A percentile compares a stretch with the other conserved stretches of the same genome.
These are phyloP conservation scores for Galerucella nymphaeae DNA, from an alignment of 2,888 invertebrate species.

Conservation along the genomic window DNA sequence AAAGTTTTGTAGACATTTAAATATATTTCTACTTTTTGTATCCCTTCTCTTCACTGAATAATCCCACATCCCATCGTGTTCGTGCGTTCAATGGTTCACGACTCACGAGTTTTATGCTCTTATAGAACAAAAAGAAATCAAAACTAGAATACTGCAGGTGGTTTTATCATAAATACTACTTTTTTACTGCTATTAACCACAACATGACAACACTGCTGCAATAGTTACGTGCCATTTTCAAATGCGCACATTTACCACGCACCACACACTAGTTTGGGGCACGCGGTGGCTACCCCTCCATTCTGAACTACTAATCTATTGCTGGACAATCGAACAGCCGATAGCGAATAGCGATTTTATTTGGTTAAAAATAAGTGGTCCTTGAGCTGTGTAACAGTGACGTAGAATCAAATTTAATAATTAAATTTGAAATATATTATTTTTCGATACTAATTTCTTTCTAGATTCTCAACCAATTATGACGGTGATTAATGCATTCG, in stretches of 20 bases:
- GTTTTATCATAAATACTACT: constrained; percentile 28
- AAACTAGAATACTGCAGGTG: constrained; percentile 37
- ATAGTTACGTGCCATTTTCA: constrained; percentile 40
- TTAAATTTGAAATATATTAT: background rate
- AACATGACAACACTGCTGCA: constrained; percentile 46
- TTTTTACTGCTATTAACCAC: background rate
- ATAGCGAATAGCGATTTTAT: background rate
- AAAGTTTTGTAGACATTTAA: no score
- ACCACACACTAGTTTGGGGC: constrained; percentile 58
- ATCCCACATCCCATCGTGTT: constrained; percentile 11
- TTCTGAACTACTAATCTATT: constrained; percentile 30
- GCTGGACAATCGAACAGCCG: background rate
- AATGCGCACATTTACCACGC: constrained; percentile 54
- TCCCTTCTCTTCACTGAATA: constrained; percentile 16
- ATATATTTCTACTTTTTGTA: background rate
- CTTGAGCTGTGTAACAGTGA: background rate
- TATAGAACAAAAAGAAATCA: constrained; percentile 27
- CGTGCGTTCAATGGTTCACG: constrained; percentile 26
- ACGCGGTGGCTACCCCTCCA: constrained; percentile 54
- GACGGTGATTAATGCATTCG: no score
- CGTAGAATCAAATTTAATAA: background rate
- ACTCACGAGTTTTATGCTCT: constrained; percentile 24
- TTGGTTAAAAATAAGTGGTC: background rate
- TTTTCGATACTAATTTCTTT: no score
- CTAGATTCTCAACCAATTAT: no score